Base-by-base conservation (phyloP, 2,113 vertebrate species). In the Ptychochromis oligacanthus region DNA sequence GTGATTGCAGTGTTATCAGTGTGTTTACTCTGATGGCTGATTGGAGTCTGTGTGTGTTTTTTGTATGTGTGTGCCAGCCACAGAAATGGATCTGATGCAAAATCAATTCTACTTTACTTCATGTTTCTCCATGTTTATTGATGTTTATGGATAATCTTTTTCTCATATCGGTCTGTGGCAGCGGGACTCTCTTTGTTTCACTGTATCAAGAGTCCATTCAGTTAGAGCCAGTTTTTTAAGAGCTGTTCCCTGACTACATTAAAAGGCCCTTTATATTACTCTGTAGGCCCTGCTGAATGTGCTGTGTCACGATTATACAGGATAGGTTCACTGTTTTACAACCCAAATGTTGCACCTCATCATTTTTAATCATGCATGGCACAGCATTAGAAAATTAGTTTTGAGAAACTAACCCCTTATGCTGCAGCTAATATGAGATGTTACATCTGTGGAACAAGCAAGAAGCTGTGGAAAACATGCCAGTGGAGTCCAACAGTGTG, bases 211-310 rank as follows among this genome's bases (percentile, higher is more conserved):
- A 57, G 75, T 61, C 24, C 12, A 8, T 82, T 89, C 36, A 84
- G 43, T 80, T 49, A 20, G 24, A 56, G 26, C 8, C 49, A 28
- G 57, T 61, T 85, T 82, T n/a, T 65, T 61, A 79, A 70, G 64
- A 75, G 57, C 56, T 65, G 59, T 26, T 79, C 43, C n/a, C 26
- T 6, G 38, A 77, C 77, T 49, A 65, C 52, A 72, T 77, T 79
- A 82, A 84, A 77, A 52, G 22, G 46, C 55, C 18, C 62, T 64
- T 87, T 22, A 84, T 79, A 56, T 82, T 38, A 31, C 85, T 82
- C 82, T 79, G 64, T 70, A 70, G 84, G 72, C 40, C 54, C 78
- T 56, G 13, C 58, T 70, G 24, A 89, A 83, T 80, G 55, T 56
- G 74, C 70, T 56, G 62, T 46, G 67, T 67, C 80, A 74, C 10